Evolutionary conservation across 1,140 invertebrate genomes (phyloP).

Genomic region (Lepidurus apus): DNA sequence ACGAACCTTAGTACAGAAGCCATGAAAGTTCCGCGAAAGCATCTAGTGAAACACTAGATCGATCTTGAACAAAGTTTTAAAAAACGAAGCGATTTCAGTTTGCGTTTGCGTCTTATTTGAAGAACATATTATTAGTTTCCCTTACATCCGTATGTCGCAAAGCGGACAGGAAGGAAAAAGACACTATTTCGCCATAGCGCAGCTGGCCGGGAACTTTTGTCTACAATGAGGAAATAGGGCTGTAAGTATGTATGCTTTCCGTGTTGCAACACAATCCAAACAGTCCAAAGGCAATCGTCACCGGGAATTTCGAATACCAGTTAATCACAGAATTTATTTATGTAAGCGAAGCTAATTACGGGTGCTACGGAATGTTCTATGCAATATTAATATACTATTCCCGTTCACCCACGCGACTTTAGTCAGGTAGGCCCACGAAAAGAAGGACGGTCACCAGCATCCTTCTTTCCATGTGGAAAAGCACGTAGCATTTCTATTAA

Average conservation of each 20-base stretch:
- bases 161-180: background rate
- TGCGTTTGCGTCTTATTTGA: background rate
- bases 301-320: too few species aligned
- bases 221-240: background rate
- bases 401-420: too few species aligned
- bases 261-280: background rate
- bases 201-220: background rate
- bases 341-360: too few species aligned
- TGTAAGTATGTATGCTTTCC: background rate
- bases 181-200: background rate
- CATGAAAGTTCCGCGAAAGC: too few species aligned
- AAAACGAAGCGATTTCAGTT: background rate
- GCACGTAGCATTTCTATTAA: background rate
- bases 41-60: too few species aligned
- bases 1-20: too few species aligned
- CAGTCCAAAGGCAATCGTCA: too few species aligned
- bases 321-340: too few species aligned
- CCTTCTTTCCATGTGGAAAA: conserved; percentile 14
- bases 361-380: too few species aligned
- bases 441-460: background rate
- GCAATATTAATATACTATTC: too few species aligned
- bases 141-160: background rate
- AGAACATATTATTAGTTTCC: background rate
- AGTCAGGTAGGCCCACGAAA: background rate
- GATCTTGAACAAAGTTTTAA: too few species aligned